Percentiles rank a stretch among this genome's conserved stretches.
phyloP scores from a whole-genome alignment of 2,888 invertebrate genomes.

The Campaea margaritaria region DNA sequence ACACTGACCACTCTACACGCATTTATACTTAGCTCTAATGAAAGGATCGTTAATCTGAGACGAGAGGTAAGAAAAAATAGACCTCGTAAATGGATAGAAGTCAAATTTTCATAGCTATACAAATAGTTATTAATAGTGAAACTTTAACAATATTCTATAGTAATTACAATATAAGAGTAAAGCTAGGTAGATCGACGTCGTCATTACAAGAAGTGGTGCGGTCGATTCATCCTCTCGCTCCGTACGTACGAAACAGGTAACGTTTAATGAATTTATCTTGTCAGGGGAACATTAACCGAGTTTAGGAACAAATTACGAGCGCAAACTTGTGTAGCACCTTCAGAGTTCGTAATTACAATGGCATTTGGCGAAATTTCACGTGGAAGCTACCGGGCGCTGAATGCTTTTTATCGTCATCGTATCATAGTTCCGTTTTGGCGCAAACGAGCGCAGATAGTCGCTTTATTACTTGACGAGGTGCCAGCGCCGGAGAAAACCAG shows the following conservation, averaged over 20 bases:
- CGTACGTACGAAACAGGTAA: conserved; percentile 61
- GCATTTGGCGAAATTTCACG: conserved; percentile 51
- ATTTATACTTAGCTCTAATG: conserved; percentile 20
- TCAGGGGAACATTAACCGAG: conserved; percentile 79
- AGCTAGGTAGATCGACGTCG: conserved; percentile 56
- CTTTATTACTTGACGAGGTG: conserved; percentile 75
- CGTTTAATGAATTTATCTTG: conserved; percentile 82
- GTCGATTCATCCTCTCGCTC: conserved; percentile 58
- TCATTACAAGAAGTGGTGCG: conserved; percentile 52
- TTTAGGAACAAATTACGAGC: conserved; percentile 81
- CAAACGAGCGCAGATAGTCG: conserved; percentile 77
- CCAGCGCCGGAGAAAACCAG: conserved; percentile 56
- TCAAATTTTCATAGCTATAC: conserved; percentile 4
- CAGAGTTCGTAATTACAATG: conserved; percentile 73
- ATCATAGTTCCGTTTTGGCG: conserved; percentile 70
- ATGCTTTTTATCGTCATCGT: conserved; percentile 66
- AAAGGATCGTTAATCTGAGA: conserved; percentile 10
- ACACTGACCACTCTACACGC: conserved; percentile 43
- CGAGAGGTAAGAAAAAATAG: conserved; percentile 4
- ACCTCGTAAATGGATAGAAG: background rate
- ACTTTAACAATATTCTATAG: conserved; percentile 11
- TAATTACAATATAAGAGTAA: conserved; percentile 48
- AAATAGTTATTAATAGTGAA: background rate
- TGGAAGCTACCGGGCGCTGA: conserved; percentile 58
- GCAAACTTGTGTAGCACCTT: conserved; percentile 75